phyloP scores from a whole-genome alignment of 2,888 invertebrate genomes.

The Agriopis aurantiaria region DNA sequence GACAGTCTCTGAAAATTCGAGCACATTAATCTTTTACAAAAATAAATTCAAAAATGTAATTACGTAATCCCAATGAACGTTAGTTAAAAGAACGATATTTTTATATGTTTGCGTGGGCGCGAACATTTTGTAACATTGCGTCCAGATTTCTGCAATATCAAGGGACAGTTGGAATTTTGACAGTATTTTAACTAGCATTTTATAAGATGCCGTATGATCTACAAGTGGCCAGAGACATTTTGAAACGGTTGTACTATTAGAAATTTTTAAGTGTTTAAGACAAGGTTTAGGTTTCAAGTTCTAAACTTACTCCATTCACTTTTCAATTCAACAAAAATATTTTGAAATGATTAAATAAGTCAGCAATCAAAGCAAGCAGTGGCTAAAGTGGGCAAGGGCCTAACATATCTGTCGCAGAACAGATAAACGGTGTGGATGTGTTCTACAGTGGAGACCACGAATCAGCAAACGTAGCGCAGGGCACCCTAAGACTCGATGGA shows the following conservation, averaged over 20 bases:
- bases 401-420: no score
- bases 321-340: no score
- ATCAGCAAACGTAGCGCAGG: no score
- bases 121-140: constrained; percentile 60
- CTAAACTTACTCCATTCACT: no score
- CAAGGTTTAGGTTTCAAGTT: no score
- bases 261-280: not conserved
- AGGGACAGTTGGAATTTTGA: constrained; percentile 36
- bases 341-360: no score
- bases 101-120: constrained; percentile 62
- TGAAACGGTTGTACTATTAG: not conserved
- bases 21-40: constrained; percentile 34
- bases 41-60: constrained; percentile 33
- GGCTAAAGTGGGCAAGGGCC: no score
- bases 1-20: constrained; percentile 22
- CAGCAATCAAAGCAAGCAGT: no score
- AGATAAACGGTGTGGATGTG: no score
- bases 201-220: not conserved
- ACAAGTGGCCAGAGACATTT: not conserved
- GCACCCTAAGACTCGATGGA: no score
- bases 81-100: constrained; percentile 66
- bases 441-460: no score
- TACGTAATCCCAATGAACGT: constrained; percentile 45
- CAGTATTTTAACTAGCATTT: constrained; percentile 20
- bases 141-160: constrained; percentile 66